Evolutionary conservation across 2,113 vertebrate genomes (phyloP).

Genomic region (Trichomycterus rosablanca): DNA sequence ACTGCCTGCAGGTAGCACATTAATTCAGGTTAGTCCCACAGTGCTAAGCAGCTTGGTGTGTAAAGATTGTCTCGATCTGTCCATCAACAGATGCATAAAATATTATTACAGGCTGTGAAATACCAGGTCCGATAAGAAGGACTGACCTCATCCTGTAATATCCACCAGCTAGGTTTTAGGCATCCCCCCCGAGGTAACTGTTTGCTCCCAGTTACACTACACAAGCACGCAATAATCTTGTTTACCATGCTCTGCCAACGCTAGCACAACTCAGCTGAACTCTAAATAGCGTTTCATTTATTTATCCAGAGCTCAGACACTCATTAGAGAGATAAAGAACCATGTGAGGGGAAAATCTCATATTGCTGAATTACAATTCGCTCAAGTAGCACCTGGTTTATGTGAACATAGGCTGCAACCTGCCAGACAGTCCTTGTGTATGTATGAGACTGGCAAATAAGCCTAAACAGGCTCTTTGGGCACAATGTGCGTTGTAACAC

Average conservation of each 20-base stretch:
- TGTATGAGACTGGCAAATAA: too few relatives aligned
- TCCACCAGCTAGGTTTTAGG: slow-evolving; percentile 48
- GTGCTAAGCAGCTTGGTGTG: slow-evolving; percentile 52
- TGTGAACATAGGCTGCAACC: too few relatives aligned
- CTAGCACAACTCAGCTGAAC: too few relatives aligned
- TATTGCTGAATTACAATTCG: too few relatives aligned
- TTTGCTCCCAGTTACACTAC: slow-evolving; percentile 37
- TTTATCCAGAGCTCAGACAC: too few relatives aligned
- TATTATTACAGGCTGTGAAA: slow-evolving; percentile 61
- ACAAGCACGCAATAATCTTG: slow-evolving; percentile 37
- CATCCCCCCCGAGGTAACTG: slow-evolving; percentile 45
- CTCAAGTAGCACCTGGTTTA: too few relatives aligned
- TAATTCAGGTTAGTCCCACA: slow-evolving; percentile 48
- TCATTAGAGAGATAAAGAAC: too few relatives aligned
- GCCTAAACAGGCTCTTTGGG: too few relatives aligned
- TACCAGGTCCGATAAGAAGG: slow-evolving; percentile 46
- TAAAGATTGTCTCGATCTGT: slow-evolving; percentile 53
- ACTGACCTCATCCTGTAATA: slow-evolving; percentile 47
- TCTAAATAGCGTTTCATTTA: too few relatives aligned
- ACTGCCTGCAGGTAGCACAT: slow-evolving; percentile 54
- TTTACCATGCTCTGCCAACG: slow-evolving; percentile 17
- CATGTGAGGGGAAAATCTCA: too few relatives aligned
- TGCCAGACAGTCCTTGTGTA: too few relatives aligned
- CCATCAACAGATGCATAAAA: slow-evolving; percentile 68
- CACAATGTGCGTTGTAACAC: too few relatives aligned